These are phyloP conservation scores for Drosophila melanocephala DNA, from an alignment of 2,888 invertebrate genomes.

Conservation along the genomic window DNA sequence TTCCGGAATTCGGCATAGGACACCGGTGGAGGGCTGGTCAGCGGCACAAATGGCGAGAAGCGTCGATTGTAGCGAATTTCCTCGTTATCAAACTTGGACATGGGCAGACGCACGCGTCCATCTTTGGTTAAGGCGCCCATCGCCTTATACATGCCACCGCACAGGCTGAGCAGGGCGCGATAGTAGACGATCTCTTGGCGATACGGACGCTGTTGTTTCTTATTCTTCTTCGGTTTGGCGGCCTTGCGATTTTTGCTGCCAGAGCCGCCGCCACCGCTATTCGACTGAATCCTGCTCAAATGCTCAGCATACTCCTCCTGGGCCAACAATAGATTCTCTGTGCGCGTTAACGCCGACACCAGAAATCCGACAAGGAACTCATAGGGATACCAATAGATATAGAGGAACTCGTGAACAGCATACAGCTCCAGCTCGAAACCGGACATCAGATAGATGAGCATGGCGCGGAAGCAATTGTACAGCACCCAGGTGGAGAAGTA, in stretches of 20 bases:
- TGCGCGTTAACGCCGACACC: conserved; percentile 94
- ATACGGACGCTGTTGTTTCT: conserved; percentile 90
- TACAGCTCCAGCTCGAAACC: conserved; percentile 98
- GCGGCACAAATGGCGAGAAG: conserved; percentile 94
- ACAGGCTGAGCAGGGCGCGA: conserved; percentile 96
- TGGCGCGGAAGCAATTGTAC: conserved; percentile 95
- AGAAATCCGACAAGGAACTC: conserved; percentile 98
- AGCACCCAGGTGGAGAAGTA: conserved; percentile 93
- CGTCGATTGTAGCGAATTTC: conserved; percentile 97
- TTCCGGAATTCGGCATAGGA: conserved; percentile 95
- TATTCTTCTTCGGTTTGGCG: conserved; percentile 85
- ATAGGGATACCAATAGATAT: conserved; percentile 98
- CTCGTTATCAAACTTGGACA: conserved; percentile 96
- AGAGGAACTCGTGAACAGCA: conserved; percentile 97
- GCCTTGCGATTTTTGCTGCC: conserved; percentile 84
- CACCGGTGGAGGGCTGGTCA: conserved; percentile 95
- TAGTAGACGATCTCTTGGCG: conserved; percentile 94
- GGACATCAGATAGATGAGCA: conserved; percentile 96
- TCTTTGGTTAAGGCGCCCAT: conserved; percentile 95
- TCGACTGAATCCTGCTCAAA: conserved; percentile 75
- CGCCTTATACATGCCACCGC: conserved; percentile 98
- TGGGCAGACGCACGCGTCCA: conserved; percentile 93
- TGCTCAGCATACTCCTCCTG: conserved; percentile 88
- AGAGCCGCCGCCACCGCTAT: conserved; percentile 45
- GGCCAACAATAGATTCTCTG: conserved; percentile 93